A percentile compares a stretch with the other conserved stretches of the same genome.
Conservation (phyloP, 1,140 invertebrate species). For the Cryptotermes secundus region DNA sequence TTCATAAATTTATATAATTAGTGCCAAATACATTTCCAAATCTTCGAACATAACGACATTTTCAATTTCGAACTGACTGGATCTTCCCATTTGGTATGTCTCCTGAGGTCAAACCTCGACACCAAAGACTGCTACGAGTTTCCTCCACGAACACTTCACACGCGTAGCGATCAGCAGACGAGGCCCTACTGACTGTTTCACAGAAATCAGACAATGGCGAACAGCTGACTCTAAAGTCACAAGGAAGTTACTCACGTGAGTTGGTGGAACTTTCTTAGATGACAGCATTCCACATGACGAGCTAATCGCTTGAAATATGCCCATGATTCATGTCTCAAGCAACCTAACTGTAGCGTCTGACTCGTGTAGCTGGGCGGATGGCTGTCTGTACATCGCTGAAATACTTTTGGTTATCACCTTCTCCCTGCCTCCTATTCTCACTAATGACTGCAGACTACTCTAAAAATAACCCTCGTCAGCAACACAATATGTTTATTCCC, state of each 20-base stretch:
- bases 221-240: background rate
- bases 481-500: background rate
- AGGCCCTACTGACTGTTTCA: too few relatives aligned
- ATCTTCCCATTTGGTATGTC: too few relatives aligned
- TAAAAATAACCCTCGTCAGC: background rate
- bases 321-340: background rate
- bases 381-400: background rate
- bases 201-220: background rate
- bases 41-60: too few relatives aligned
- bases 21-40: too few relatives aligned
- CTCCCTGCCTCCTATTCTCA: background rate
- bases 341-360: background rate
- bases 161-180: too few relatives aligned
- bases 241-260: background rate
- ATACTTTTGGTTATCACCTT: background rate
- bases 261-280: background rate
- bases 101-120: too few relatives aligned
- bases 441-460: background rate
- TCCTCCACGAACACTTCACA: too few relatives aligned
- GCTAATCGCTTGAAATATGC: background rate
- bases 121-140: too few relatives aligned
- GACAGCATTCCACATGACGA: background rate
- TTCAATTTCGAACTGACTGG: too few relatives aligned
- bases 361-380: background rate
- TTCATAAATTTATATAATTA: too few relatives aligned